These are phyloP conservation scores for Oxyscelio sp. DNA, from an alignment of 2,888 invertebrate genomes.

Conservation along the genomic window DNA sequence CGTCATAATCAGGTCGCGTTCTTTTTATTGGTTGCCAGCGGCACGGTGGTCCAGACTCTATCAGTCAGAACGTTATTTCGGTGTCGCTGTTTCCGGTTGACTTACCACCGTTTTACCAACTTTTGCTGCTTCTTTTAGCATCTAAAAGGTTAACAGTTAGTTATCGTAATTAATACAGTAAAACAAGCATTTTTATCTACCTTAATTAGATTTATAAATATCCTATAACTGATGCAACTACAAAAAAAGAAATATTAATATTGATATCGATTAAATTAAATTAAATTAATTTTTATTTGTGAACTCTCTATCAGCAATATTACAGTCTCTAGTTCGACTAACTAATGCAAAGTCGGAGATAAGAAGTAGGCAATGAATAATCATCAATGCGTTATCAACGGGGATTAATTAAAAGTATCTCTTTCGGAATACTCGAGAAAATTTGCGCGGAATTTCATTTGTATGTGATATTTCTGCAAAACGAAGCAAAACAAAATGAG, in stretches of 20 bases:
- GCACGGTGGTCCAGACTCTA: slow-evolving; percentile 54
- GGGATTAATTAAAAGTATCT: neutral
- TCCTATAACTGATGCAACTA: too few species aligned
- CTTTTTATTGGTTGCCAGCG: slow-evolving; percentile 34
- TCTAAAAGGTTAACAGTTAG: too few species aligned
- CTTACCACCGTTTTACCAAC: slow-evolving; percentile 23
- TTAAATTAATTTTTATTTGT: too few species aligned
- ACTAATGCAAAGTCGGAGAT: neutral
- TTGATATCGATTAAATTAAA: too few species aligned
- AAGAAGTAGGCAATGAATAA: neutral
- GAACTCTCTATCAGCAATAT: neutral
- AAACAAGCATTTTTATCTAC: too few species aligned
- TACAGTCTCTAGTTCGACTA: neutral
- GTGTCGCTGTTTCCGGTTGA: slow-evolving; percentile 45
- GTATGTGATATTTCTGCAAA: too few species aligned
- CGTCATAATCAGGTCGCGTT: slow-evolving; percentile 36
- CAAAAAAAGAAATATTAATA: too few species aligned
- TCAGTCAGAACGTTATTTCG: slow-evolving; percentile 33
- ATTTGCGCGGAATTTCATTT: too few species aligned
- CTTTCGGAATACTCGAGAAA: neutral
- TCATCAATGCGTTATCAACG: neutral
- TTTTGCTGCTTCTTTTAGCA: slow-evolving; percentile 23
- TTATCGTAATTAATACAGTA: too few species aligned
- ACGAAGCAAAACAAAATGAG: too few species aligned
- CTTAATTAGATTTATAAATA: too few species aligned